A percentile compares a stretch with the other conserved stretches of the same genome.
These are phyloP conservation scores for Drosophila miranda DNA, from an alignment of 1,140 invertebrate species.

Conservation along the genomic window DNA sequence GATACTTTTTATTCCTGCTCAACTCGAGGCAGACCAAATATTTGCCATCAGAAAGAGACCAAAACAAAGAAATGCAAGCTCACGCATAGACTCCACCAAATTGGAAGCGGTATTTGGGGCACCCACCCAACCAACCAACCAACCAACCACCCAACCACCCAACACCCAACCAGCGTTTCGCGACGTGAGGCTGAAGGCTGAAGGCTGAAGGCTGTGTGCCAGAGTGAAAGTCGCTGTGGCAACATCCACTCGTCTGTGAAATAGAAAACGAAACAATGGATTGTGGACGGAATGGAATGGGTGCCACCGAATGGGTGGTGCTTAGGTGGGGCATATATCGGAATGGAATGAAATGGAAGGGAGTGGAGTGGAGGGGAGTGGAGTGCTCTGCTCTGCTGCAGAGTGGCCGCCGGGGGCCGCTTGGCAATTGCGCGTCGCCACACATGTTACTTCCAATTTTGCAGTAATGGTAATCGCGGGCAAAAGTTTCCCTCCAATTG, in stretches of 20 bases:
- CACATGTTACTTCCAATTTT: conserved; percentile 78
- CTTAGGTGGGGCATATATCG: not conserved
- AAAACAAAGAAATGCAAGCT: conserved; percentile 47
- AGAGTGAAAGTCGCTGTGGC: conserved; percentile 66
- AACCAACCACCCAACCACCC: not conserved
- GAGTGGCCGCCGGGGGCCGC: conserved; percentile 59
- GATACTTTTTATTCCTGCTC: conserved; percentile 35
- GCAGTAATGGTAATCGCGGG: conserved; percentile 64
- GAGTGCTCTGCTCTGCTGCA: too few relatives aligned
- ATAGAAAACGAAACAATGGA: conserved; percentile 77
- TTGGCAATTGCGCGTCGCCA: conserved; percentile 58
- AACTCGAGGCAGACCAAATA: conserved; percentile 51
- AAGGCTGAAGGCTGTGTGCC: conserved; percentile 49
- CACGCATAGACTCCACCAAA: conserved; percentile 50
- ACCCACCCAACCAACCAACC: conserved; percentile 9
- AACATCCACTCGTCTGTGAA: conserved; percentile 72
- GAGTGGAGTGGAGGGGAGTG: too few relatives aligned
- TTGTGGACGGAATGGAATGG: conserved; percentile 1
- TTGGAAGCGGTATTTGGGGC: conserved; percentile 49
- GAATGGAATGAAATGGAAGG: not conserved
- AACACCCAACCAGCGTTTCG: not conserved
- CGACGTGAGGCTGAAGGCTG: conserved; percentile 30
- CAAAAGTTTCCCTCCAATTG: conserved; percentile 39
- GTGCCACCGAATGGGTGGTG: not conserved
- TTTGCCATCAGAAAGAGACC: conserved; percentile 57